Percentiles rank a stretch among this genome's conserved stretches.
Conservation (phyloP, 2,797 vertebrate species). For the Hapalemur alaotrensis region DNA sequence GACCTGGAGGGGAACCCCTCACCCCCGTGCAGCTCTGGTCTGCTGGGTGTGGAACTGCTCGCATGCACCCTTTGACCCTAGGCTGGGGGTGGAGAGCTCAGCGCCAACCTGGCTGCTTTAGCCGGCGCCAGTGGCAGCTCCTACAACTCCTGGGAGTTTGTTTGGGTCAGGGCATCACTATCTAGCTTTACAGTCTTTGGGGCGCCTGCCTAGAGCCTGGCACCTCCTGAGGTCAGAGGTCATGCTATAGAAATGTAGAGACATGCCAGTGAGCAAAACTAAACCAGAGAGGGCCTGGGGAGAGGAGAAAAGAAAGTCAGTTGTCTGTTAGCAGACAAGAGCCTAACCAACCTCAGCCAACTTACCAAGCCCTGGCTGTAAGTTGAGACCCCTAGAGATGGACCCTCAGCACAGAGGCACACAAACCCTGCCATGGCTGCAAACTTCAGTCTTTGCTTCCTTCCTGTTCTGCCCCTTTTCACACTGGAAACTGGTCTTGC, state of each 20-base stretch:
- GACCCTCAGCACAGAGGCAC: not conserved
- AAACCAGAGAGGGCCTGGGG: not conserved
- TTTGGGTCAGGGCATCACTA: not conserved
- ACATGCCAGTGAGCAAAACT: not conserved
- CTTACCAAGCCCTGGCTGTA: not conserved
- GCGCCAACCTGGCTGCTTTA: not conserved
- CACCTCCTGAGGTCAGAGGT: conserved; percentile 18
- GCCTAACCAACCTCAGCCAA: not conserved
- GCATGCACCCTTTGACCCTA: not conserved
- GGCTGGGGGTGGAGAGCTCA: not conserved
- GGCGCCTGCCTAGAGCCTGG: not conserved
- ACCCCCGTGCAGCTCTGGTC: not conserved
- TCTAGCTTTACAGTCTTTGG: not conserved
- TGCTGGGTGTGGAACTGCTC: not conserved
- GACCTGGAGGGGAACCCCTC: not conserved
- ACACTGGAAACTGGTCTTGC: not conserved
- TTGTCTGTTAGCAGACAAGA: not conserved
- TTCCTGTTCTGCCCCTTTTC: not conserved
- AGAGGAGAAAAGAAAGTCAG: not conserved
- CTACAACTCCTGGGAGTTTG: not conserved
- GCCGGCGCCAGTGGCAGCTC: not conserved
- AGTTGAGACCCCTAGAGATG: not conserved
- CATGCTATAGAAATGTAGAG: not conserved
- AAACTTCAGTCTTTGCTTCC: not conserved
- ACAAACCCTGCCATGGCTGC: not conserved